These are phyloP conservation scores for Scomberomorus guttatus DNA, from an alignment of 2,797 vertebrate genomes.

Conservation along the genomic window DNA sequence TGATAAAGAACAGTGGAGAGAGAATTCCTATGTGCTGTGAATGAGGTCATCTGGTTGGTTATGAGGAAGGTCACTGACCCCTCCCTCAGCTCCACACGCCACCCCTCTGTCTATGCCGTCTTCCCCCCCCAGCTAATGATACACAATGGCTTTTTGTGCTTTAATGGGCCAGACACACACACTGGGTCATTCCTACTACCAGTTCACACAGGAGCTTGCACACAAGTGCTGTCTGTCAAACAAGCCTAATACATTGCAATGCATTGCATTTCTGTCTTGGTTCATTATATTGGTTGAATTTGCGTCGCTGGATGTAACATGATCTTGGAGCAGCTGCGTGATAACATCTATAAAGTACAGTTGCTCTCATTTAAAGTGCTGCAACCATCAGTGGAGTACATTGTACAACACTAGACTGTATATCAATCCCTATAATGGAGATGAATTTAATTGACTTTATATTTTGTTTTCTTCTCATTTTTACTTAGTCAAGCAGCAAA, in stretches of 20 bases:
- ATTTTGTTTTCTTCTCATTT: not conserved
- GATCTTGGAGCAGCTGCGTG: not conserved
- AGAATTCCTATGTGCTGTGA: constrained; percentile 81
- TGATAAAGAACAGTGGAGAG: constrained; percentile 69
- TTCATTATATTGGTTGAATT: constrained; percentile 19
- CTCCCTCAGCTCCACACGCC: constrained; percentile 62
- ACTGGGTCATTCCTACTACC: constrained; percentile 58
- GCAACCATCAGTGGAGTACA: not conserved
- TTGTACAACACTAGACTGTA: not conserved
- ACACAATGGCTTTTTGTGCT: constrained; percentile 82
- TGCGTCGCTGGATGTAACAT: not conserved
- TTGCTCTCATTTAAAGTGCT: not conserved
- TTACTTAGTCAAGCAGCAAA: not conserved
- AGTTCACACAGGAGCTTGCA: constrained; percentile 44
- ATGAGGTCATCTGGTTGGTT: constrained; percentile 85
- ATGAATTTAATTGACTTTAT: not conserved
- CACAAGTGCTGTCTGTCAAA: constrained; percentile 57
- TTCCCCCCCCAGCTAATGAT: constrained; percentile 61
- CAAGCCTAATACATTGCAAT: constrained; percentile 5
- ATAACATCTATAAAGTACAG: not conserved
- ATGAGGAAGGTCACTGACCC: constrained; percentile 75
- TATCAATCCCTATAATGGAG: not conserved
- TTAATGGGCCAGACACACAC: constrained; percentile 66
- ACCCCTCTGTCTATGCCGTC: constrained; percentile 52
- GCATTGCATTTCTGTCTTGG: constrained; percentile 16